A percentile compares a stretch with the other conserved stretches of the same genome.
phyloP scores from a whole-genome alignment of 2,113 vertebrate genomes.

The Baryphthengus martii region DNA sequence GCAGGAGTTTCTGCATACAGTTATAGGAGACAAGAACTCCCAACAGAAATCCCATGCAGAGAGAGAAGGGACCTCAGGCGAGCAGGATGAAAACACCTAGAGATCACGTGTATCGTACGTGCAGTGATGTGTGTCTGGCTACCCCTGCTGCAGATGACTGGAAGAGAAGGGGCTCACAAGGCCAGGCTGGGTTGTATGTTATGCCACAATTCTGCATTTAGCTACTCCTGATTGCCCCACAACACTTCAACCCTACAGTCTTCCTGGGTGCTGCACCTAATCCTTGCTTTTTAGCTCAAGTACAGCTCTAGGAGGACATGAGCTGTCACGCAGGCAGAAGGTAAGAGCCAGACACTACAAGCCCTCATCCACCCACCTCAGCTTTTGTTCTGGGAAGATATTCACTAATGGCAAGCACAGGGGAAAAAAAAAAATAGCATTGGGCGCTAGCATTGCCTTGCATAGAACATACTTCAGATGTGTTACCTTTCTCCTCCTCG shows the following conservation, averaged over 20 bases:
- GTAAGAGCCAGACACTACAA: background rate
- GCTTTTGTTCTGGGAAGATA: background rate
- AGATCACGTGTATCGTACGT: background rate
- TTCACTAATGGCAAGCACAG: background rate
- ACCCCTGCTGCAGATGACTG: background rate
- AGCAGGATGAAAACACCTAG: background rate
- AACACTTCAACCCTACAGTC: fast-evolving
- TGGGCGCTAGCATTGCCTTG: background rate
- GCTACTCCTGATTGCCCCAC: background rate
- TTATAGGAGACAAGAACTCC: fast-evolving
- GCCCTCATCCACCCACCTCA: background rate
- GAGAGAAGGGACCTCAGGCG: background rate
- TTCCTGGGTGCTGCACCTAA: background rate
- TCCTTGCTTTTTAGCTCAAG: background rate
- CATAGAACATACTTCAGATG: background rate
- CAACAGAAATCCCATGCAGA: background rate
- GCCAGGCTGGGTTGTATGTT: background rate
- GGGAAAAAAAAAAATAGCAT: fast-evolving
- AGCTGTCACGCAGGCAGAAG: background rate
- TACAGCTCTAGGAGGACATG: background rate
- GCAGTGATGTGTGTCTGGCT: background rate
- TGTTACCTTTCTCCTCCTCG: background rate
- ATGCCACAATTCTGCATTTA: background rate
- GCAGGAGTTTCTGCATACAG: background rate
- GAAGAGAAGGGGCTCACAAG: background rate